Percentiles rank a stretch among this genome's conserved stretches.
These are phyloP conservation scores for Catagonus wagneri DNA, from an alignment of 2,113 vertebrate genomes.

Conservation along the genomic window DNA sequence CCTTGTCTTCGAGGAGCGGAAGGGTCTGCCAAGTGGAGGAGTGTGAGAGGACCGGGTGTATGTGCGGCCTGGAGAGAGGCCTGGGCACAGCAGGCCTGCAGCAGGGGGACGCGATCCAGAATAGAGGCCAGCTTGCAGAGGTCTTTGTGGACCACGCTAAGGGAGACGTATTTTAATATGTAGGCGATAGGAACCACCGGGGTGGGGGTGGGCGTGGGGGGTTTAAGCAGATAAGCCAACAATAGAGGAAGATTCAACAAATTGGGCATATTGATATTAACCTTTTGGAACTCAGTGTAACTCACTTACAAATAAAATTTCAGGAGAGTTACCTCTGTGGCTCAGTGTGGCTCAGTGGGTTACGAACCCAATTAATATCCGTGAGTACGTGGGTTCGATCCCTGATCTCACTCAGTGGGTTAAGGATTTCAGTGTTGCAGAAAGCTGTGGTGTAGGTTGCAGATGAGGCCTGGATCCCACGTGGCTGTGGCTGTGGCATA, in stretches of 20 bases:
- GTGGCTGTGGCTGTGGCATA: no score
- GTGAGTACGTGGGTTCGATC: no score
- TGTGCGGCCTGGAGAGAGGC: rapidly evolving
- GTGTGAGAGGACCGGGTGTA: not conserved
- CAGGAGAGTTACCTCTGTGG: no score
- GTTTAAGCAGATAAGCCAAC: not conserved
- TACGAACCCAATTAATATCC: no score
- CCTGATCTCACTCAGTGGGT: no score
- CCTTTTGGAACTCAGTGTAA: not conserved
- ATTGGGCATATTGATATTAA: not conserved
- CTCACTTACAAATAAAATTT: not conserved
- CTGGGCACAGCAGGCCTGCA: not conserved
- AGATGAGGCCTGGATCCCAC: no score
- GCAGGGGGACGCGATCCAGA: rapidly evolving
- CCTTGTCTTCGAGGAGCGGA: not conserved
- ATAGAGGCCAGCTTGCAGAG: not conserved
- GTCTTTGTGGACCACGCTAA: not conserved
- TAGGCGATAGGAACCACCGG: not conserved
- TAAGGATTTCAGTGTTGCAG: no score
- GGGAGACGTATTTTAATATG: not conserved
- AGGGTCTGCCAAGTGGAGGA: not conserved
- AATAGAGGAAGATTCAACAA: not conserved
- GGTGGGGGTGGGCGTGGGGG: no score
- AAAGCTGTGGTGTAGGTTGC: no score
- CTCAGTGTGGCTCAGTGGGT: no score